A percentile compares a stretch with the other conserved stretches of the same genome.
These are phyloP conservation scores for Accipiter virgatus DNA, from an alignment of 2,113 vertebrate genomes.

Conservation along the genomic window DNA sequence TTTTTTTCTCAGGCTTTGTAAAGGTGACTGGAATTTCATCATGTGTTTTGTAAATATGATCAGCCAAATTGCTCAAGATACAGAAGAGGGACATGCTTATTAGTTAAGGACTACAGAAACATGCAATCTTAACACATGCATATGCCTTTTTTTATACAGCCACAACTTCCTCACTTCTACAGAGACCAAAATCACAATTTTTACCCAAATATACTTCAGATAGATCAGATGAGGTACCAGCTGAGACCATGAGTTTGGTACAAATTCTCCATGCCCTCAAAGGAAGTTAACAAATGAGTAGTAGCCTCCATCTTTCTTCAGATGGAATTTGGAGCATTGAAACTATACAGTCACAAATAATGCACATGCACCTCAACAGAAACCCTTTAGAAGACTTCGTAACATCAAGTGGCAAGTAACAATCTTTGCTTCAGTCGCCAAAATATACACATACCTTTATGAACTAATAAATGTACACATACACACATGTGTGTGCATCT, in stretches of 20 bases:
- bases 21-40: not conserved
- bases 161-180: not conserved
- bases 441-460: not conserved
- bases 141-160: not conserved
- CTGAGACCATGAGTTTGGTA: not conserved
- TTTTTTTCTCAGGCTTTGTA: not conserved
- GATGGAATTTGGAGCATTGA: not conserved
- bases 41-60: not conserved
- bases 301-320: not conserved
- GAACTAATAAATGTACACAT: not conserved
- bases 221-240: not conserved
- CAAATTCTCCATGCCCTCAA: not conserved
- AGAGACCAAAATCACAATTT: not conserved
- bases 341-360: not conserved
- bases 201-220: not conserved
- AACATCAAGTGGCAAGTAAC: not conserved
- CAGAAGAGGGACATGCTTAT: not conserved
- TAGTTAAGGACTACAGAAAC: not conserved
- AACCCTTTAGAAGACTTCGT: not conserved
- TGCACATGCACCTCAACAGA: not conserved
- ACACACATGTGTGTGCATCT: accelerated
- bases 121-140: not conserved
- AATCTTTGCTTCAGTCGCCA: not conserved
- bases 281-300: not conserved
- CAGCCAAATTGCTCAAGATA: not conserved